A percentile compares a stretch with the other conserved stretches of the same genome.
phyloP scores from a whole-genome alignment of 1,140 invertebrate species.

The Sycobia sp. region DNA sequence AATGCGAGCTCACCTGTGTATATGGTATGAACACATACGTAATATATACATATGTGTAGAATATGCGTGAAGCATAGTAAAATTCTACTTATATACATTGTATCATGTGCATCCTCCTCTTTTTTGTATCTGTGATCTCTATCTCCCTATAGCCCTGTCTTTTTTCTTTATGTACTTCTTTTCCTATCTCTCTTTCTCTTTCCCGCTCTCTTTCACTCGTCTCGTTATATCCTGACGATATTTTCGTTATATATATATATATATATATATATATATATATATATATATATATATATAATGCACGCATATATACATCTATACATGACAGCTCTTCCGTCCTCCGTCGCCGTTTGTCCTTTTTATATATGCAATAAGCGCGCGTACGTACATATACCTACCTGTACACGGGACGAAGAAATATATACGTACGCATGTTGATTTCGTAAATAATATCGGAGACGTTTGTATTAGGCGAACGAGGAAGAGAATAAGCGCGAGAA shows the following conservation, averaged over 20 bases:
- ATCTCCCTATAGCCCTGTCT: not conserved
- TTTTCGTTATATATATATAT: too few relatives aligned
- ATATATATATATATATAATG: too few relatives aligned
- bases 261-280: too few relatives aligned
- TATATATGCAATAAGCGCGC: not conserved
- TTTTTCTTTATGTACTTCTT: not conserved
- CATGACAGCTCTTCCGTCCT: slow-evolving; percentile 22
- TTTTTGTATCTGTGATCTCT: not conserved
- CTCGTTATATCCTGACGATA: too few relatives aligned
- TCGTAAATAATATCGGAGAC: slow-evolving; percentile 26
- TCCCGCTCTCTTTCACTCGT: too few relatives aligned
- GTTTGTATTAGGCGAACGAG: not conserved
- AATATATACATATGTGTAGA: too few relatives aligned
- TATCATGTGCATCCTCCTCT: not conserved
- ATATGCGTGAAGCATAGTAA: too few relatives aligned
- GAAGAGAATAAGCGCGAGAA: not conserved
- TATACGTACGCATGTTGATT: slow-evolving; percentile 10
- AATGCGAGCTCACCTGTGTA: too few relatives aligned
- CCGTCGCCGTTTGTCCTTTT: not conserved
- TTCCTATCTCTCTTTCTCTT: too few relatives aligned
- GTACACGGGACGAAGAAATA: not conserved
- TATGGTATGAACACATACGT: too few relatives aligned
- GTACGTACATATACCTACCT: too few relatives aligned
- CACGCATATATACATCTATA: too few relatives aligned
- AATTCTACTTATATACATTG: slow-evolving; percentile 2